Base-by-base conservation (phyloP, 2,888 invertebrate genomes). In the Mactromeris polynyma region DNA sequence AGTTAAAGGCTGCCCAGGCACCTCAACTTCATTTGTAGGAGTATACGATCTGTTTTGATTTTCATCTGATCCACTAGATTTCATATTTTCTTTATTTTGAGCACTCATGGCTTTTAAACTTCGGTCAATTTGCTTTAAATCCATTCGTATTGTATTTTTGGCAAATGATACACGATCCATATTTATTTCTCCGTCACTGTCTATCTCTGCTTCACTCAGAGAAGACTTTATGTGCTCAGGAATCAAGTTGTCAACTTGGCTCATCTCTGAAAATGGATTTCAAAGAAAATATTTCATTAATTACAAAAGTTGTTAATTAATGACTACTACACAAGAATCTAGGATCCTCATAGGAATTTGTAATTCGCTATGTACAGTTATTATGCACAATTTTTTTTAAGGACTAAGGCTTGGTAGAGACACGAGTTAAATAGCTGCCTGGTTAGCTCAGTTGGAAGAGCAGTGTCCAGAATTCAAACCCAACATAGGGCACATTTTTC, bases 1-100 rank as follows among this genome's bases (percentile, higher is more conserved):
- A 33, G 98, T 98, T 31, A 98, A 97, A 93, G 97, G 97, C 79
- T 93, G 93, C 7, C 89, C 91, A 33, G 87, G 81, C 33, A 80
- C 90, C 54, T 91, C 93, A 33, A 73, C 73, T 33, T 91, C 92
- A 81, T 91, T 92, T 42, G 92, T 88, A 38, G 93, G 93, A 6
- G 93, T 93, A 46, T 69, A 86, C 40, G 94, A 89, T 40, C 93
- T 69, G 51, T 92, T 93, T 69, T 88, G 87, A 81, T 90, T 89
- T 64, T 90, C 91, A 87, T 90, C 86, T 36, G 86, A 26, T 42
- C 38, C 54, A 51, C 46, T 31, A 14, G 58, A 64, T 19, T 82
- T 89, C 81, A 87, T 78, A 58, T 92, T 92, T 90, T 92, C 92
- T 89, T 92, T 92, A 77, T 91, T 90, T 78, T 87, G 86, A 58